Conservation (phyloP, 2,113 vertebrate species). For the Zonotrichia leucophrys region DNA sequence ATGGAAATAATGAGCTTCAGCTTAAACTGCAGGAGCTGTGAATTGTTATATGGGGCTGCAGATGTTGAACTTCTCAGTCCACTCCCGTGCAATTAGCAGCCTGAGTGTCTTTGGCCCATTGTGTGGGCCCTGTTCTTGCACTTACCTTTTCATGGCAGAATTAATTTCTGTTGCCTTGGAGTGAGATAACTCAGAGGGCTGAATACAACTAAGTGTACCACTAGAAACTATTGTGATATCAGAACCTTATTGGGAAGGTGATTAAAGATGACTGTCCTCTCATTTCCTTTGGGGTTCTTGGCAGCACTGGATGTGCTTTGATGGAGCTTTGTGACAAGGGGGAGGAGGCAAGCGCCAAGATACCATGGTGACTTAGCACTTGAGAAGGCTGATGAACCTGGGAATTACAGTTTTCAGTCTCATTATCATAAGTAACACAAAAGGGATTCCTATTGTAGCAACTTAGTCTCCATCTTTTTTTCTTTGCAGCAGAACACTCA, state of each 20-base stretch:
- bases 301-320: conserved; percentile 16
- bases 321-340: conserved; percentile 40
- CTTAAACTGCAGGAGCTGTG: not conserved
- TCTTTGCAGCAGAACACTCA: not conserved
- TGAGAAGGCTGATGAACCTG: not conserved
- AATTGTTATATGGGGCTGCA: not conserved
- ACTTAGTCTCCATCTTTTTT: not conserved
- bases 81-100: not conserved
- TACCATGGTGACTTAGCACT: not conserved
- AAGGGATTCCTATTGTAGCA: not conserved
- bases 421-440: not conserved
- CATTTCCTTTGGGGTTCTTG: conserved; percentile 21
- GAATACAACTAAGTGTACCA: not conserved
- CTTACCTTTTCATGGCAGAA: not conserved
- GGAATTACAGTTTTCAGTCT: not conserved
- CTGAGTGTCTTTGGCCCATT: not conserved
- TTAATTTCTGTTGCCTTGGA: not conserved
- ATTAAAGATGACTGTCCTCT: conserved; percentile 5
- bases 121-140: not conserved
- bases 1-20: not conserved
- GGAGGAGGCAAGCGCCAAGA: not conserved
- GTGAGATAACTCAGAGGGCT: not conserved
- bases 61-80: not conserved
- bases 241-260: not conserved
- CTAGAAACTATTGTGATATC: not conserved